Evolutionary conservation across 35 echinoderm and acorn worm species (phyloP), one percentile per base, ranked within the genome.

Genomic region (Holothuria glaberrima): DNA sequence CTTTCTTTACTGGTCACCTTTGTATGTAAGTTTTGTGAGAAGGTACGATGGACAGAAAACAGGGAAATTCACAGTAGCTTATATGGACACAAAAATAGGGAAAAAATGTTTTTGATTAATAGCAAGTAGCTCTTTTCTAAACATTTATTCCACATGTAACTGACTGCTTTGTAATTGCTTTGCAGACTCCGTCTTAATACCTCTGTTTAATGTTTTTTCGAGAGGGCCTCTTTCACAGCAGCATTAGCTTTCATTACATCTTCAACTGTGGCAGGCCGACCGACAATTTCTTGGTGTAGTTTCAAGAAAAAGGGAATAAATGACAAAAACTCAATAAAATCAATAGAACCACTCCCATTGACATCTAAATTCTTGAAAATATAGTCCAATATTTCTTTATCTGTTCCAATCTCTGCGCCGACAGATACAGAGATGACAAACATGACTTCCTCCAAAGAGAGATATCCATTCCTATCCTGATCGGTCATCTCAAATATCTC

Each of bases 291-390:
- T 30, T 87, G 59, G 65, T 97, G 92, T 0, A 97, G 80, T 77
- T 92, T 97, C 52, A 94, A 61, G 63, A 97, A 97, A 59, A 97
- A 97, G 0, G 95, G 95, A 71, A 97, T 94, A 69, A 91, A 97
- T 17, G 95, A 89, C 30, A 97, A 68, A 63, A 89, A 97, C 36
- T 97, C 95, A 25, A 94, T 80, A 67, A 97, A 97, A 45, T 97
- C 95, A 29, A 97, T 92, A 44, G 89, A 89, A 6, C 95, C 92
- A 64, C 86, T 86, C 3, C 80, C 87, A 63, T 97, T 90, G 10
- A 82, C 54, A 62, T 97, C 95, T 7, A 97, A 86, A 57, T 92
- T 97, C 32, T 91, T 64, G 83, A 94, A 82, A 68, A 97, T 89
- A 86, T 94, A 90, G 38, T 92, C 63, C 9, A 97, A 78, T 12